Evolutionary conservation across 2,113 vertebrate species (phyloP), one percentile per base, ranked within the genome.

Genomic region (Micronycteris hirsuta): DNA sequence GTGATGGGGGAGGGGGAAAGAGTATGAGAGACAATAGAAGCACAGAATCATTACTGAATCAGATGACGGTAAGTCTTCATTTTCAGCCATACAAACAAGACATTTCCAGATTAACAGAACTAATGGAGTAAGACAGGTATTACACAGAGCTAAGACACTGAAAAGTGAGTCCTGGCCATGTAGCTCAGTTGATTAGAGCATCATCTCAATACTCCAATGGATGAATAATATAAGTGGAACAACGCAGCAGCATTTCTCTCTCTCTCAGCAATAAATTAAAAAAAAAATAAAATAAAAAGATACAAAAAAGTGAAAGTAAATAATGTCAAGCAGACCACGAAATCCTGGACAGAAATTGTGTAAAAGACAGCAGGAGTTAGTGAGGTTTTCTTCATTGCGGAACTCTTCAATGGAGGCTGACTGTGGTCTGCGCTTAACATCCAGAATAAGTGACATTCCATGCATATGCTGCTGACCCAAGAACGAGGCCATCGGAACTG

Each of bases 1-100:
- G 67, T 54, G 13, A 74, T 78, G 4, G 17, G 1, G 0, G 9
- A 2, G 4, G 0, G n/a, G 9, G 1, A 9, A 5, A 41, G 24
- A 61, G 19, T 14, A 41, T 36, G 47, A 89, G 3, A 41, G 58
- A 33, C 10, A 82, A 38, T 61, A 41, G 41, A 91, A 67, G 47
- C 24, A 49, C 41, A 81, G 67, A 81, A 76, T 92, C 17, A 33
- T 74, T 43, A 58, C 22, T 19, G 1, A 22, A 78, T 43, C 41
- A 82, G 33, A 38, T 81, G 54, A 80, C 26, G 16, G n/a, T 20
- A 63, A 61, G 3, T 63, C 80, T 56, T 81, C 17, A 61, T 85
- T 87, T 84, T 26, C 33, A 77, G 52, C 19, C 17, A 2, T 43
- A 52, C 8, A 93, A 92, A 77, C 4, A 43, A 67, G 82, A 61